These are phyloP conservation scores for Borostomias antarcticus DNA, from an alignment of 2,797 vertebrate species.

Conservation along the genomic window DNA sequence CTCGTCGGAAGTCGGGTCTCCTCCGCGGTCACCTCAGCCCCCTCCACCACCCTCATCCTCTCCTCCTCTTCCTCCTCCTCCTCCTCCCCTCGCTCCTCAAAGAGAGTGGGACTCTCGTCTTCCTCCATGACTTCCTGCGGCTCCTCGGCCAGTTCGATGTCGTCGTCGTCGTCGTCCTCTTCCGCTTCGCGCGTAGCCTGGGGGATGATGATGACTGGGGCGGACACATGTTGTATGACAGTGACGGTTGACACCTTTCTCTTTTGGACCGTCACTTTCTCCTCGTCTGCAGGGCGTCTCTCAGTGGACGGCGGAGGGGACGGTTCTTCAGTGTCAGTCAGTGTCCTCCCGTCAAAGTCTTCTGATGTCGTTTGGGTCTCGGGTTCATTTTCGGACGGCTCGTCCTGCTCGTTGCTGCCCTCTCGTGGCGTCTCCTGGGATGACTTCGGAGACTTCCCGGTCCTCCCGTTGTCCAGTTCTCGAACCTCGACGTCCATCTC, in stretches of 20 bases:
- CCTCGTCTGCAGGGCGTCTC: conserved; percentile 27
- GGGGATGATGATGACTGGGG: conserved; percentile 71
- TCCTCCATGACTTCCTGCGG: conserved; percentile 72
- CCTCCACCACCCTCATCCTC: not conserved
- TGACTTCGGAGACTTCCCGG: conserved; percentile 5
- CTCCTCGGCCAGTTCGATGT: conserved; percentile 69
- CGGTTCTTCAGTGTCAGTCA: not conserved
- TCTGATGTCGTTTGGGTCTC: not conserved
- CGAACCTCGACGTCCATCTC: not conserved
- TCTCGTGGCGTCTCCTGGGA: conserved; percentile 19
- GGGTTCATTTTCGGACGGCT: conserved; percentile 20
- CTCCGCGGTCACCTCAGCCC: conserved; percentile 36
- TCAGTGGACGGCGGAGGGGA: not conserved
- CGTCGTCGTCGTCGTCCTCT: conserved; percentile 64
- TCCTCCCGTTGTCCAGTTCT: conserved; percentile 11
- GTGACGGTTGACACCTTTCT: conserved; percentile 15
- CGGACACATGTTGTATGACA: conserved; percentile 36
- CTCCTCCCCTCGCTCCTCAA: conserved; percentile 15
- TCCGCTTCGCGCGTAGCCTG: conserved; percentile 66
- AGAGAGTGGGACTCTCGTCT: conserved; percentile 31
- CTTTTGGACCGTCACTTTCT: conserved; percentile 32
- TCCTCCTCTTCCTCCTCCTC: not conserved
- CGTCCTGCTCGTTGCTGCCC: conserved; percentile 15
- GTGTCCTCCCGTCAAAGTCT: not conserved
- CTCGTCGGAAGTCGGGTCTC: too few relatives aligned